Evolutionary conservation across 2,888 invertebrate species (phyloP).

Genomic region (Tryphoninae sp.): DNA sequence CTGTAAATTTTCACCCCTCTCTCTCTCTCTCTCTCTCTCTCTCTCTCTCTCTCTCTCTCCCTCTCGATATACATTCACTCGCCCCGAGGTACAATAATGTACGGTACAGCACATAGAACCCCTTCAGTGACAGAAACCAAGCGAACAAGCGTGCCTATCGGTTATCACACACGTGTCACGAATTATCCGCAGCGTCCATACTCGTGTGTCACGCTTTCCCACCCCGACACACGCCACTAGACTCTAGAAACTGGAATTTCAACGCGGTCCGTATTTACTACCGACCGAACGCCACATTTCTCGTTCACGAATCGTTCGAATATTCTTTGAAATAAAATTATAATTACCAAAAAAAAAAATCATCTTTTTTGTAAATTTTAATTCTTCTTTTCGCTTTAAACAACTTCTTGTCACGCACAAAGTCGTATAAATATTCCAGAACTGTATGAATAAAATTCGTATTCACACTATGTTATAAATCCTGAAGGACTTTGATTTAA

Average conservation of each 20-base stretch:
- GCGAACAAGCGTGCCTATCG: conserved; percentile 57
- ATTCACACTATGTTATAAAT: conserved; percentile 19
- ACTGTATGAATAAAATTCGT: conserved; percentile 17
- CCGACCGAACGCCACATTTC: no score
- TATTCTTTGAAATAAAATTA: not conserved
- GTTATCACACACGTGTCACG: conserved; percentile 60
- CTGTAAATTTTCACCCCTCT: conserved; percentile 48
- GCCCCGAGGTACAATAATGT: conserved; percentile 47
- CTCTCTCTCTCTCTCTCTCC: not conserved
- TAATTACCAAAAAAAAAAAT: no score
- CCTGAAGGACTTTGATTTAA: conserved; percentile 35
- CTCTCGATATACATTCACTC: not conserved
- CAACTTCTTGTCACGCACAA: no score
- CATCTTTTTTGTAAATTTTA: no score
- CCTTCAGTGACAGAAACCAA: conserved; percentile 26
- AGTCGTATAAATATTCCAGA: no score
- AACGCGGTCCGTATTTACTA: not conserved
- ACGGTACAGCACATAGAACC: conserved; percentile 28
- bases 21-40: not conserved
- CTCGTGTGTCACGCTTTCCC: conserved; percentile 31
- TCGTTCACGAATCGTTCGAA: not conserved
- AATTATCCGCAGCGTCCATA: conserved; percentile 59
- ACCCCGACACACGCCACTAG: conserved; percentile 24
- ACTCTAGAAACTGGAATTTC: conserved; percentile 2
- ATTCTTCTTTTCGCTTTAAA: no score